A percentile compares a stretch with the other conserved stretches of the same genome.
These are phyloP conservation scores for Piscicola geometra DNA, from an alignment of 2,888 invertebrate genomes.

Conservation along the genomic window DNA sequence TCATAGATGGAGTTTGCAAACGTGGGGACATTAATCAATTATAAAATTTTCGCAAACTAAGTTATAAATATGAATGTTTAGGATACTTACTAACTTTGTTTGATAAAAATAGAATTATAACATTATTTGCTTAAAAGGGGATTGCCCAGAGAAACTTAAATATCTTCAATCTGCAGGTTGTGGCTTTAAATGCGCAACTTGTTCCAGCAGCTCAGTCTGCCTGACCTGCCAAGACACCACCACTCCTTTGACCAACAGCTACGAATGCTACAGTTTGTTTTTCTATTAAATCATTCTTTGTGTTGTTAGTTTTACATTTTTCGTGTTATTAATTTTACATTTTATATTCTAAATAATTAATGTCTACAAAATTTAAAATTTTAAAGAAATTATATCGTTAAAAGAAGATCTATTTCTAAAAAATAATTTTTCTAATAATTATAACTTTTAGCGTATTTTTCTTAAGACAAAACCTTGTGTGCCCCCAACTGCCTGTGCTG, in stretches of 20 bases:
- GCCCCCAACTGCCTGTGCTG: slow-evolving; percentile 34
- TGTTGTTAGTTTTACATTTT: too few relatives aligned
- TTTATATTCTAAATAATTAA: too few relatives aligned
- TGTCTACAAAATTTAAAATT: background rate
- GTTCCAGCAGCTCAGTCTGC: background rate
- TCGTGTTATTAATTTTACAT: too few relatives aligned
- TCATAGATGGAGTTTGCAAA: background rate
- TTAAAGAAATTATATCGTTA: background rate
- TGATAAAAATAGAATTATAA: too few relatives aligned
- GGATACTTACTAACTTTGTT: too few relatives aligned
- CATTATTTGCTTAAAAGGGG: too few relatives aligned
- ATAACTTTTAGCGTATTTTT: background rate
- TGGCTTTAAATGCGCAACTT: slow-evolving; percentile 20
- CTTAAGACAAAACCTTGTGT: slow-evolving; percentile 16
- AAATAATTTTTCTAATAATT: too few relatives aligned
- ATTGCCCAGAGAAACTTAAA: too few relatives aligned
- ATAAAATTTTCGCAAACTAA: slow-evolving; percentile 1
- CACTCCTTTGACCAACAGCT: background rate
- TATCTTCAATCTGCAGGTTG: slow-evolving; percentile 16
- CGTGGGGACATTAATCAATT: slow-evolving; percentile 6
- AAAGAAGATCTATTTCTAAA: too few relatives aligned
- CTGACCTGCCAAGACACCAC: slow-evolving; percentile 23
- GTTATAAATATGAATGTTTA: background rate
- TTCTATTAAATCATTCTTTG: too few relatives aligned
- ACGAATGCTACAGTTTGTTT: slow-evolving; percentile 29